These are phyloP conservation scores for Copsychus sechellarum DNA, from an alignment of 2,113 vertebrate genomes.

Conservation along the genomic window DNA sequence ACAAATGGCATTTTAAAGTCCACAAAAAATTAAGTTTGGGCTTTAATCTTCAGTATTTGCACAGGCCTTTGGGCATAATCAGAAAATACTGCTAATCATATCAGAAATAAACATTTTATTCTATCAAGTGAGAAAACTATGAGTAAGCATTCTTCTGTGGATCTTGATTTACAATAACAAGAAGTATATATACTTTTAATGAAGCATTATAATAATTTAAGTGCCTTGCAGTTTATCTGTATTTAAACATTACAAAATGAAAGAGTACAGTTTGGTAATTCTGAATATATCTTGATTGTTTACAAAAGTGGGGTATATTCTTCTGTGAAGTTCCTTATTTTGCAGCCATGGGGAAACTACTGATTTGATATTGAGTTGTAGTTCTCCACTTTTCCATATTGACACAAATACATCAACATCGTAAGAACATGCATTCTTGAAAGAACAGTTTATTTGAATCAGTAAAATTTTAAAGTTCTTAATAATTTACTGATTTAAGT, in stretches of 20 bases:
- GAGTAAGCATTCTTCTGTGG: not conserved
- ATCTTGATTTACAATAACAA: not conserved
- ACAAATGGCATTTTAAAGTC: not conserved
- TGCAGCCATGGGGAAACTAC: not conserved
- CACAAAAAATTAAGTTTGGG: not conserved
- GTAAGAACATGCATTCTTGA: fast-evolving
- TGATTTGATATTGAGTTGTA: not conserved
- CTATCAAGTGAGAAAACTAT: not conserved
- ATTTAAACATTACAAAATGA: not conserved
- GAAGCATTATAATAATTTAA: not conserved
- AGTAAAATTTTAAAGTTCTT: not conserved
- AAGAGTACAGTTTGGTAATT: not conserved
- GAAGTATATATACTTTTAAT: not conserved
- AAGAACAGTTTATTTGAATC: not conserved
- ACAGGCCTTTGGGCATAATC: not conserved
- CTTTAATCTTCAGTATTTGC: not conserved
- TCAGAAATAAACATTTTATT: not conserved
- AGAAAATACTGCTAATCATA: not conserved
- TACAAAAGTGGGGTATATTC: not conserved
- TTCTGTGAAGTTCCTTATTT: not conserved
- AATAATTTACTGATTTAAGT: not conserved
- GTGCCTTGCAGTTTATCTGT: not conserved
- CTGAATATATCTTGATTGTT: not conserved
- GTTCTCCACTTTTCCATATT: not conserved
- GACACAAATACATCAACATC: not conserved